A percentile compares a stretch with the other conserved stretches of the same genome.
Evolutionary conservation across 2,797 vertebrate genomes (phyloP).

Genomic region (Cyclura pinguis): DNA sequence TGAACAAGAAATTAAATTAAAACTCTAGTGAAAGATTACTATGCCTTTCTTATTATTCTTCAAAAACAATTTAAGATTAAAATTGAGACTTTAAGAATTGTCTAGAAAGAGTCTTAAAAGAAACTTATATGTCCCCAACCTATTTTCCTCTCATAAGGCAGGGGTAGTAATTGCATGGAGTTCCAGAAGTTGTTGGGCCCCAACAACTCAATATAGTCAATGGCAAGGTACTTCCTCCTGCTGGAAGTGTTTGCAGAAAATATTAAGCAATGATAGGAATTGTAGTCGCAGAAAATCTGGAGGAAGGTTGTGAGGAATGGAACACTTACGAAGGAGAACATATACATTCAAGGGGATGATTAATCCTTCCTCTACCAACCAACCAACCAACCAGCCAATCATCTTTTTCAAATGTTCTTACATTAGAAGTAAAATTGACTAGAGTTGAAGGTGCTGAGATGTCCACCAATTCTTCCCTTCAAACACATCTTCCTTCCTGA

Average conservation of each 20-base stretch:
- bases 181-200: not conserved
- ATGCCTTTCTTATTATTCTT: constrained; percentile 27
- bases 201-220: not conserved
- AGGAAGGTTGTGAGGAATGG: not conserved
- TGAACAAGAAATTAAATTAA: constrained; percentile 48
- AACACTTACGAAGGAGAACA: not conserved
- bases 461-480: not conserved
- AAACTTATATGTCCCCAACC: not conserved
- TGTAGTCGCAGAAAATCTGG: not conserved
- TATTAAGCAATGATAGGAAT: not conserved
- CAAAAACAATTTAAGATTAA: not conserved
- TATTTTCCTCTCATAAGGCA: not conserved
- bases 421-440: not conserved
- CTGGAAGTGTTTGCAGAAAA: not conserved
- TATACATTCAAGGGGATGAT: no score
- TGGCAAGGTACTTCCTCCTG: not conserved
- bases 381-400: not conserved
- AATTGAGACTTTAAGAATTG: not conserved
- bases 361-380: not conserved
- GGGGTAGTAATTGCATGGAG: no score
- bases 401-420: not conserved
- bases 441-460: not conserved
- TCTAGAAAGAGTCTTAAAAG: not conserved
- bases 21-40: constrained; percentile 8
- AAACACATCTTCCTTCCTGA: not conserved